Evolutionary conservation across 2,888 invertebrate species (phyloP).

Genomic region (Drosophila mimetica): DNA sequence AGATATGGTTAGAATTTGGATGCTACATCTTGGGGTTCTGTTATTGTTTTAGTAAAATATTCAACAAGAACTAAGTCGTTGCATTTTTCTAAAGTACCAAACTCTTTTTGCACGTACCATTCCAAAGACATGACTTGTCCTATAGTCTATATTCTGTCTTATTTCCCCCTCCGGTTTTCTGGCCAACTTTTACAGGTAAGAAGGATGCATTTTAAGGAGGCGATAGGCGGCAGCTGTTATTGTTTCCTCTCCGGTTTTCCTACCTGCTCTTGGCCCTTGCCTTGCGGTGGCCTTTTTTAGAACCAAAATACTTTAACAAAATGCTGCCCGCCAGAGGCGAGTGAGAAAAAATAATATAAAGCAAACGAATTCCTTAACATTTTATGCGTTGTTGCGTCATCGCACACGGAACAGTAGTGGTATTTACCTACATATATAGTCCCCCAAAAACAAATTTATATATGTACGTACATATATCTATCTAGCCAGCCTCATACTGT

Average conservation of each 20-base stretch:
- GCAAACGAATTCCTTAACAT: conserved; percentile 61
- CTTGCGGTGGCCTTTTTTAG: conserved; percentile 39
- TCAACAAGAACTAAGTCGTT: not conserved
- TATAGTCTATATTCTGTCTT: conserved; percentile 11
- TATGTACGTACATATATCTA: not conserved
- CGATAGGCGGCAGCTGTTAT: conserved; percentile 29
- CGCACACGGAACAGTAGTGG: conserved; percentile 58
- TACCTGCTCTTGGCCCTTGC: conserved; percentile 44
- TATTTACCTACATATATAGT: conserved; percentile 8
- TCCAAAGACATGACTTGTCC: conserved; percentile 16
- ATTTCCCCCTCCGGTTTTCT: conserved; percentile 12
- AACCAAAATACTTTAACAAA: conserved; percentile 49
- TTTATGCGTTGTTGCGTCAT: conserved; percentile 68
- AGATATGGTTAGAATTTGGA: too few relatives aligned
- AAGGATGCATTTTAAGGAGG: conserved; percentile 25
- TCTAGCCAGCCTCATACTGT: conserved; percentile 40
- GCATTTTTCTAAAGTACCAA: not conserved
- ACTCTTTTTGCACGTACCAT: not conserved
- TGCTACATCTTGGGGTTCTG: not conserved
- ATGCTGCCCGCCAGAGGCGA: conserved; percentile 42
- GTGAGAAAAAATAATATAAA: conserved; percentile 32
- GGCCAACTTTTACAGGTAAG: conserved; percentile 25
- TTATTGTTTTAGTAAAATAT: not conserved
- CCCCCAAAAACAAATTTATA: conserved; percentile 8
- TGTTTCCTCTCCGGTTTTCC: conserved; percentile 14